A percentile compares a stretch with the other conserved stretches of the same genome.
Conservation (phyloP, 2,113 vertebrate genomes). For the Theropithecus gelada region DNA sequence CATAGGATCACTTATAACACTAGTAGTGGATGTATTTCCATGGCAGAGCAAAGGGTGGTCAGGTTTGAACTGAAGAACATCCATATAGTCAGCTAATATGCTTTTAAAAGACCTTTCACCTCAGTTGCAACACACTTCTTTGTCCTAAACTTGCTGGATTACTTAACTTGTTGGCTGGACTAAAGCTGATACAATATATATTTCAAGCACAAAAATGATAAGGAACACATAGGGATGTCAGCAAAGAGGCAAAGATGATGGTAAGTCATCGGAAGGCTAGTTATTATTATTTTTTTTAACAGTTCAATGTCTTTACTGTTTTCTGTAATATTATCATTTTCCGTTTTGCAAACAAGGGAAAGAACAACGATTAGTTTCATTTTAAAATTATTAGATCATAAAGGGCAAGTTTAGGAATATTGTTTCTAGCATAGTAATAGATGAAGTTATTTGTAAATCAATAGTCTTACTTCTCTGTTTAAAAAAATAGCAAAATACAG, state of each 20-base stretch:
- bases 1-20: neutral
- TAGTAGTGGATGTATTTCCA: neutral
- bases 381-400: slow-evolving; percentile 42
- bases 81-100: neutral
- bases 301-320: slow-evolving; percentile 8
- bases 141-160: slow-evolving; percentile 35
- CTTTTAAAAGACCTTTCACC: slow-evolving; percentile 43
- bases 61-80: slow-evolving; percentile 30
- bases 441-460: slow-evolving; percentile 24
- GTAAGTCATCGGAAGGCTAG: neutral
- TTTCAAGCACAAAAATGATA: slow-evolving; percentile 1
- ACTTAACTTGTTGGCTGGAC: slow-evolving; percentile 24
- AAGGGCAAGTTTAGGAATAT: slow-evolving; percentile 32
- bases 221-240: neutral
- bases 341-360: slow-evolving; percentile 19
- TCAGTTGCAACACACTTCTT: neutral
- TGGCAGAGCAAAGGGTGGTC: neutral
- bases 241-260: neutral
- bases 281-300: neutral
- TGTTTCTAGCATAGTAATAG: slow-evolving; percentile 37
- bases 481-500: slow-evolving; percentile 34
- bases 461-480: slow-evolving; percentile 33
- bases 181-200: neutral
- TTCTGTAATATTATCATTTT: slow-evolving; percentile 20
- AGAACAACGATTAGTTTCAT: slow-evolving; percentile 20